Conservation (phyloP, 1,140 invertebrate genomes). For the Pemphigus obesinymphae region DNA sequence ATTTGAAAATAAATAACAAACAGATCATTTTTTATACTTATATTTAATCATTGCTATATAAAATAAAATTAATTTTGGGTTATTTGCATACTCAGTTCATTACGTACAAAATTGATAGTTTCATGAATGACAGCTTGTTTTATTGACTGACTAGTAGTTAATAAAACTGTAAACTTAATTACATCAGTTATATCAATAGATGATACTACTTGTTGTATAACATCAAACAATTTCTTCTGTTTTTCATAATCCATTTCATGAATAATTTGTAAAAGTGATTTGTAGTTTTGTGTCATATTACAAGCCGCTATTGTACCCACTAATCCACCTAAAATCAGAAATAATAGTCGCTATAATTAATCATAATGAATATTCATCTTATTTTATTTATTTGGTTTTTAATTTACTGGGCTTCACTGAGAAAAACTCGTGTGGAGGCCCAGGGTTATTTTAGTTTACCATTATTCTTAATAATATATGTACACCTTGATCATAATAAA, state of each 20-base stretch:
- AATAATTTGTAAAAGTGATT: slow-evolving; percentile 1
- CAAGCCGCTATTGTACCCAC: neutral
- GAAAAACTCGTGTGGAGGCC: too few species aligned
- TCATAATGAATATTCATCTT: too few species aligned
- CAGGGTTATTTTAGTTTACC: too few species aligned
- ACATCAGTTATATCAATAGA: slow-evolving; percentile 1
- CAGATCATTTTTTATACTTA: neutral
- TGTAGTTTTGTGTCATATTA: neutral
- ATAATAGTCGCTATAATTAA: too few species aligned
- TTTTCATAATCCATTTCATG: slow-evolving; percentile 18
- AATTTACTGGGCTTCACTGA: too few species aligned
- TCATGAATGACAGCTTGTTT: slow-evolving; percentile 9
- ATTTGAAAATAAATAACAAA: neutral
- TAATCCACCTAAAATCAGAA: slow-evolving; percentile 1
- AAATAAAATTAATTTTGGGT: neutral
- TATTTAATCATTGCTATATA: neutral
- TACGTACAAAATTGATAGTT: slow-evolving; percentile 16
- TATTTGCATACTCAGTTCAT: slow-evolving; percentile 6
- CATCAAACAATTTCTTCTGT: slow-evolving; percentile 12
- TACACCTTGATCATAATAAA: too few species aligned
- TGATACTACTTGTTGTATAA: neutral
- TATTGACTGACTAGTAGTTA: neutral
- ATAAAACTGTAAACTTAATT: neutral
- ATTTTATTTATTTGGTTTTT: too few species aligned
- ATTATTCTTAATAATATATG: too few species aligned